These are phyloP conservation scores for Mobula birostris DNA, from an alignment of 2,113 vertebrate genomes.

Conservation along the genomic window DNA sequence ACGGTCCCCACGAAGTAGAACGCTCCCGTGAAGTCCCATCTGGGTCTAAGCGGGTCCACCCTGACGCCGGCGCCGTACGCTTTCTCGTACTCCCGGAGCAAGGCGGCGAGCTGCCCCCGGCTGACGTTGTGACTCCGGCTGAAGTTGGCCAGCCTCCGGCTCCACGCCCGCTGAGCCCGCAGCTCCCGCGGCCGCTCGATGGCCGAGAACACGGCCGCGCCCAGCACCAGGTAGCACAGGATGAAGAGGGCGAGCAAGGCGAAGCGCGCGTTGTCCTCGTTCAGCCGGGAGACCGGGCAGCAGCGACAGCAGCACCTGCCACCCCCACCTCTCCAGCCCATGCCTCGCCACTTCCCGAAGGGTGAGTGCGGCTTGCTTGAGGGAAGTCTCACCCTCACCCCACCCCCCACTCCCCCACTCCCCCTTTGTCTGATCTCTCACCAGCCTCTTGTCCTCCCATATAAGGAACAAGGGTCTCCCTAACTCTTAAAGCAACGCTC, in stretches of 20 bases:
- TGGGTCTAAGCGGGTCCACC: constrained; percentile 78
- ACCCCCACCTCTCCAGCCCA: too few species aligned
- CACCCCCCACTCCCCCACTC: not conserved
- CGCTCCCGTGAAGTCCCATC: constrained; percentile 96
- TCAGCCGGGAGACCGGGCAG: constrained; percentile 42
- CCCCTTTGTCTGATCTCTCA: not conserved
- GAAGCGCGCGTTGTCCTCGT: constrained; percentile 67
- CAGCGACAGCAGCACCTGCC: too few species aligned
- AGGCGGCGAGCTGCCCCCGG: constrained; percentile 77
- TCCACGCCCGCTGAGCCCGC: constrained; percentile 83
- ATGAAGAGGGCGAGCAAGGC: constrained; percentile 61
- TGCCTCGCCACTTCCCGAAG: too few species aligned
- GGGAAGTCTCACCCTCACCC: too few species aligned
- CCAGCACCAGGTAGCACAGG: constrained; percentile 56
- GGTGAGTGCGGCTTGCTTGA: too few species aligned
- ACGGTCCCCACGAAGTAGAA: constrained; percentile 98
- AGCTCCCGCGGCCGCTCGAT: constrained; percentile 90
- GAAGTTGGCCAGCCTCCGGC: constrained; percentile 86
- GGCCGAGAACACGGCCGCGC: constrained; percentile 79
- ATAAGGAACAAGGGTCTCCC: not conserved
- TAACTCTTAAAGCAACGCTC: not conserved
- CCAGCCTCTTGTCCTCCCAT: not conserved
- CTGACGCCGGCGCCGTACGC: constrained; percentile 85
- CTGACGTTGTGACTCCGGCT: constrained; percentile 88
- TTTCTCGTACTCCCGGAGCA: constrained; percentile 85